A percentile compares a stretch with the other conserved stretches of the same genome.
phyloP scores from a whole-genome alignment of 2,113 vertebrate species.

The Dicerorhinus sumatrensis region DNA sequence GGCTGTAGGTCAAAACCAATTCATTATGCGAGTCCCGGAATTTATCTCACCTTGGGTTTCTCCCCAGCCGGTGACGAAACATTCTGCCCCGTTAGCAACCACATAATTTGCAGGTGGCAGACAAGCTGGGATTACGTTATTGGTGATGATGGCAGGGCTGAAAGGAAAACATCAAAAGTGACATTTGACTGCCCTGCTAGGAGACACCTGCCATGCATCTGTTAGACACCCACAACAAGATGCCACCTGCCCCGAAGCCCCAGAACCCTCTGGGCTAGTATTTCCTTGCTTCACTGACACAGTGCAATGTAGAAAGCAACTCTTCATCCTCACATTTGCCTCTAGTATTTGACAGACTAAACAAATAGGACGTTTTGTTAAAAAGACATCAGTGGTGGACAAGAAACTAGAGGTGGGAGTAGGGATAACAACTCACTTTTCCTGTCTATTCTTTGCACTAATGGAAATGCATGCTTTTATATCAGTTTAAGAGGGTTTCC shows the following conservation, averaged over 20 bases:
- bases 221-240: not conserved
- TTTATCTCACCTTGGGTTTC: slow-evolving; percentile 92
- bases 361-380: rapidly evolving
- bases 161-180: slow-evolving; percentile 65
- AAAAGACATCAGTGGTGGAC: too few relatives aligned
- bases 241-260: not conserved
- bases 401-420: not conserved
- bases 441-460: rapidly evolving
- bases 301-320: not conserved
- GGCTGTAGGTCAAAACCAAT: too few relatives aligned
- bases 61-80: slow-evolving; percentile 97
- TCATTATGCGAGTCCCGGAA: not conserved
- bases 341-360: rapidly evolving
- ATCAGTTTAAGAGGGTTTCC: rapidly evolving
- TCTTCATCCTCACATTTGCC: not conserved
- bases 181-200: rapidly evolving
- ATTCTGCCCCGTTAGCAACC: slow-evolving; percentile 91
- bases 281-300: not conserved
- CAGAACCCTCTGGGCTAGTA: not conserved
- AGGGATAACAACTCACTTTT: not conserved
- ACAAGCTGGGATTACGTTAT: slow-evolving; percentile 92
- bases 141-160: slow-evolving; percentile 92
- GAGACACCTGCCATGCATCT: not conserved
- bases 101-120: slow-evolving; percentile 91
- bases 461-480: rapidly evolving